Percentiles rank a stretch among this genome's conserved stretches.
Evolutionary conservation across 1,140 invertebrate species (phyloP).

Genomic region (Dinoponera quadriceps): DNA sequence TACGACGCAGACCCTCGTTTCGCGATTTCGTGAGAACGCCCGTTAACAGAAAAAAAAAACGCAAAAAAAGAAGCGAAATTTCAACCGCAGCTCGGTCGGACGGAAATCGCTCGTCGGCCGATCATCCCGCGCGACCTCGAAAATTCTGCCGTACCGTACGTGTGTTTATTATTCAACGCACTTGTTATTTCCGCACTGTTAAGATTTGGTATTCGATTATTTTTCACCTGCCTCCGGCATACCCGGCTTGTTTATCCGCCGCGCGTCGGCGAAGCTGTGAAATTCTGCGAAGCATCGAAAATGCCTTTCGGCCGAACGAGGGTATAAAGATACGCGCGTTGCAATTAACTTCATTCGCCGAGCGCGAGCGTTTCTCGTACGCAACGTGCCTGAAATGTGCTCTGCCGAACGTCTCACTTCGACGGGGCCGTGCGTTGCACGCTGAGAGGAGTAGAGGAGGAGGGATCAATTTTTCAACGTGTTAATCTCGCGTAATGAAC

Average conservation of each 20-base stretch:
- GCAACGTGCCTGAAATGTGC: not conserved
- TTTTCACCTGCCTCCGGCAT: not conserved
- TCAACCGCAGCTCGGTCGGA: too few species aligned
- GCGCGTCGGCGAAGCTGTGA: not conserved
- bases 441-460: too few species aligned
- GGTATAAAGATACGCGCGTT: not conserved
- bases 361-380: not conserved
- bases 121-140: too few species aligned
- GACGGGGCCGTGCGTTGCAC: not conserved
- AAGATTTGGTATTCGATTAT: not conserved
- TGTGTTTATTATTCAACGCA: too few species aligned
- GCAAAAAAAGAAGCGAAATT: too few species aligned
- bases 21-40: not conserved
- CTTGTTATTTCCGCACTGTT: too few species aligned
- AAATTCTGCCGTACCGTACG: too few species aligned
- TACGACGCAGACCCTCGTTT: not conserved
- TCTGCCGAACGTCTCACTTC: conserved; percentile 3
- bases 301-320: not conserved
- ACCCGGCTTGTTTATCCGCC: not conserved
- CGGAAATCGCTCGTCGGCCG: too few species aligned
- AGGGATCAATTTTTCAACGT: conserved; percentile 28
- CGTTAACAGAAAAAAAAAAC: too few species aligned
- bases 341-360: conserved; percentile 19
- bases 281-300: not conserved
- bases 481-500: conserved; percentile 17